Evolutionary conservation across 2,888 invertebrate genomes (phyloP).

Genomic region (Alsophila aescularia): DNA sequence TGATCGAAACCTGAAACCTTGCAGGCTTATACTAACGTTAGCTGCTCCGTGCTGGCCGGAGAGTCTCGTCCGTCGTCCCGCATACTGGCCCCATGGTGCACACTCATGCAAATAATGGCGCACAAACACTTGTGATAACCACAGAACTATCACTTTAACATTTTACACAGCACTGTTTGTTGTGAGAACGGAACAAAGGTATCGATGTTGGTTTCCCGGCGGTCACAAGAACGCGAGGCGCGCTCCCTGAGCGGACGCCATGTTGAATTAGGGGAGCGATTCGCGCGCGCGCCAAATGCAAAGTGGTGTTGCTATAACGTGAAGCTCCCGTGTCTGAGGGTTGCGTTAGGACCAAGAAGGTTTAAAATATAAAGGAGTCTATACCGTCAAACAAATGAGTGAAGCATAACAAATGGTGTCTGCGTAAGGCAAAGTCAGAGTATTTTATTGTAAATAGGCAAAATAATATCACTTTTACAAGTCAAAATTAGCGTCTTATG

Average conservation of each 20-base stretch:
- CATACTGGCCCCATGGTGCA: constrained; percentile 69
- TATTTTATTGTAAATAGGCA: no score
- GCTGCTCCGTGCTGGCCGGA: constrained; percentile 80
- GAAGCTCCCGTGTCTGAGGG: constrained; percentile 20
- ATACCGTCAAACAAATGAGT: no score
- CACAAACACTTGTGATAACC: constrained; percentile 40
- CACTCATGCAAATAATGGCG: constrained; percentile 71
- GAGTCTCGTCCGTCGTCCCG: constrained; percentile 76
- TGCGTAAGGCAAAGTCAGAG: no score
- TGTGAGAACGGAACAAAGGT: constrained; percentile 42
- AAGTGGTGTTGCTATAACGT: constrained; percentile 47
- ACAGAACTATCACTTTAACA: constrained; percentile 73
- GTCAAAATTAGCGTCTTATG: no score
- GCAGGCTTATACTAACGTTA: constrained; percentile 67
- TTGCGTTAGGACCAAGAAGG: not conserved
- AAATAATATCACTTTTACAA: no score
- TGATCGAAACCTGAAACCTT: not conserved
- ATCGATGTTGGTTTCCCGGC: constrained; percentile 51
- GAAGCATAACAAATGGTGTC: no score
- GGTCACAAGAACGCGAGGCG: constrained; percentile 66
- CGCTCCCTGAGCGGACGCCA: constrained; percentile 73
- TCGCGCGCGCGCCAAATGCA: constrained; percentile 80
- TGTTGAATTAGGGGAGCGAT: constrained; percentile 69
- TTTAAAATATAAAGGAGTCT: no score
- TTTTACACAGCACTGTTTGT: constrained; percentile 57